Percentiles rank a stretch among this genome's conserved stretches.
Evolutionary conservation across 2,888 invertebrate genomes (phyloP).

Genomic region (Ichneumon xanthorius): DNA sequence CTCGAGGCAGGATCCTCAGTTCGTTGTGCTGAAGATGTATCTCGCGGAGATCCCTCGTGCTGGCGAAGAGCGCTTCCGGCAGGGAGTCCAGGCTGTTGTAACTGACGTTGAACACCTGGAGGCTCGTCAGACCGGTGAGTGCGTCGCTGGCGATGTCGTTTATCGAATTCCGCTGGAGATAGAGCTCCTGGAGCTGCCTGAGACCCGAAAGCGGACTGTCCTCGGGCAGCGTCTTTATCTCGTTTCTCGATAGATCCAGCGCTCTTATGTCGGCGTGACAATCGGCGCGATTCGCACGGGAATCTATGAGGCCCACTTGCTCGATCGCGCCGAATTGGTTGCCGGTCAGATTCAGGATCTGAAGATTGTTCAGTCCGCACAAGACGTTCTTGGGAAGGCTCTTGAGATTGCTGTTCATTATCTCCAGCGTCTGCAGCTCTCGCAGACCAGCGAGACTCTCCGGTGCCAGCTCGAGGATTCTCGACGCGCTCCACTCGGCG

Average conservation of each 20-base stretch:
- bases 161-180: constrained; percentile 94
- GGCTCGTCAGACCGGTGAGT: constrained; percentile 91
- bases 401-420: constrained; percentile 94
- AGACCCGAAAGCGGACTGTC: constrained; percentile 91
- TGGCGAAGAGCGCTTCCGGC: constrained; percentile 93
- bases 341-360: constrained; percentile 93
- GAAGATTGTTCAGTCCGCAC: constrained; percentile 92
- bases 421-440: constrained; percentile 92
- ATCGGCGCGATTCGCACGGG: constrained; percentile 85
- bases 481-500: constrained; percentile 91
- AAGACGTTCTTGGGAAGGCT: constrained; percentile 92
- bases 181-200: constrained; percentile 91
- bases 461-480: constrained; percentile 90
- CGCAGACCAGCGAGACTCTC: constrained; percentile 91
- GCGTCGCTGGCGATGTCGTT: constrained; percentile 92
- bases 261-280: constrained; percentile 89
- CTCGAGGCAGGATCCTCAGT: constrained; percentile 92
- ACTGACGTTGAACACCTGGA: constrained; percentile 94
- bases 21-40: constrained; percentile 94
- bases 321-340: constrained; percentile 93
- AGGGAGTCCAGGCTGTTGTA: constrained; percentile 93
- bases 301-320: constrained; percentile 89
- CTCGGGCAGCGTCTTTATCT: constrained; percentile 90
- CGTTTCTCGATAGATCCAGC: constrained; percentile 93
- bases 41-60: constrained; percentile 92